phyloP scores from a whole-genome alignment of 2,888 invertebrate species.

The Biston betularia region DNA sequence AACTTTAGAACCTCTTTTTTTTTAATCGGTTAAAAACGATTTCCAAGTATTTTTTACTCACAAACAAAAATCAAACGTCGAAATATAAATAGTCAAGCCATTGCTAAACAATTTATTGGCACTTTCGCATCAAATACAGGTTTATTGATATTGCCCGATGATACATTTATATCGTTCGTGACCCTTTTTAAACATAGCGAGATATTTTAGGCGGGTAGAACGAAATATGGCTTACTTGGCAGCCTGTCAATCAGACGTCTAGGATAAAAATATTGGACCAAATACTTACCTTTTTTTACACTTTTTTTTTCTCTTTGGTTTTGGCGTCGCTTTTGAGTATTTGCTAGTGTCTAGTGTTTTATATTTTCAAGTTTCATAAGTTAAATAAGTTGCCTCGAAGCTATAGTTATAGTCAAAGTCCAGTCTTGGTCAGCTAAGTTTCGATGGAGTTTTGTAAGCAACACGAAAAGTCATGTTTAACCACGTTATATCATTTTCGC shows the following conservation, averaged over 20 bases:
- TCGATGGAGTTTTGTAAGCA: too few relatives aligned
- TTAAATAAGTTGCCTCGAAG: too few relatives aligned
- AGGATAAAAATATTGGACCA: neutral
- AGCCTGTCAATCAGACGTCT: neutral
- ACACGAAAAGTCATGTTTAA: too few relatives aligned
- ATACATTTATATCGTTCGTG: constrained; percentile 22
- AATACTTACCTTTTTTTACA: neutral
- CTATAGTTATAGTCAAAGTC: too few relatives aligned
- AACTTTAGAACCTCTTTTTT: neutral
- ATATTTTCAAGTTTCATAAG: too few relatives aligned
- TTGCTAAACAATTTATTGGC: constrained; percentile 30
- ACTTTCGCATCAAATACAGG: constrained; percentile 23
- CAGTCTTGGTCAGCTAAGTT: too few relatives aligned
- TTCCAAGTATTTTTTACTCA: constrained; percentile 1
- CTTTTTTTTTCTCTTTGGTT: too few relatives aligned
- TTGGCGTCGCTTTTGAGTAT: too few relatives aligned
- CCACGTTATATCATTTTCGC: too few relatives aligned
- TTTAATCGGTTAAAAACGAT: neutral
- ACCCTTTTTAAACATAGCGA: constrained; percentile 15
- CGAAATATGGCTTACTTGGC: constrained; percentile 12
- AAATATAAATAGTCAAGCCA: constrained; percentile 12
- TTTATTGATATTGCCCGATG: constrained; percentile 26
- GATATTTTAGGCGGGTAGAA: neutral
- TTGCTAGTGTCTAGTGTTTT: too few relatives aligned
- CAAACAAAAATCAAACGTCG: constrained; percentile 11